Conservation (phyloP, 2,797 vertebrate genomes). For the Poeciliopsis paucimaculata region DNA sequence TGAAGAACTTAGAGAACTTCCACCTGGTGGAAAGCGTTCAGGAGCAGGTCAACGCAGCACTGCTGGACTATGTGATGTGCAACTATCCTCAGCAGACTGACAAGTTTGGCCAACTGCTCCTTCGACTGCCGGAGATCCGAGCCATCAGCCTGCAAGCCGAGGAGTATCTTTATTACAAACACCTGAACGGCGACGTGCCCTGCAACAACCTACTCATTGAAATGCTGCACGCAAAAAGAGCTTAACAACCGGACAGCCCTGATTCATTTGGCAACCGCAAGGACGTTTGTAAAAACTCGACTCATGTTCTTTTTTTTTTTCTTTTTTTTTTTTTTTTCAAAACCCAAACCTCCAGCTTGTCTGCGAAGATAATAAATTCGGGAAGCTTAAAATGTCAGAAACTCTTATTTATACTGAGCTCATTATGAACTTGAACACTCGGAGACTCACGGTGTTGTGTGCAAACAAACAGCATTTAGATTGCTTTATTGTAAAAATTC, state of each 20-base stretch:
- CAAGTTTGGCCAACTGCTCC: conserved; percentile 96
- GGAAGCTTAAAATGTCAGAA: conserved; percentile 23
- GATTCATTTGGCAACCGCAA: conserved; percentile 35
- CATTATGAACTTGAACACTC: conserved; percentile 31
- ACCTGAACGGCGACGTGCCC: conserved; percentile 98
- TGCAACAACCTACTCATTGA: conserved; percentile 99
- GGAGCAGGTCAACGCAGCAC: conserved; percentile 95
- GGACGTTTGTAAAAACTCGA: conserved; percentile 43
- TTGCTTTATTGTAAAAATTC: conserved; percentile 57
- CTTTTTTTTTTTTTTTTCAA: background rate
- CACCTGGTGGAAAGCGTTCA: conserved; percentile 97
- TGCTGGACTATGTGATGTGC: conserved; percentile 97
- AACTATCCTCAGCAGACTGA: conserved; percentile 98
- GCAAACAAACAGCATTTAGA: conserved; percentile 45
- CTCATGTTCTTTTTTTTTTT: conserved; percentile 24
- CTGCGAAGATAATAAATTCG: conserved; percentile 25
- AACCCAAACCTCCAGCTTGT: conserved; percentile 50
- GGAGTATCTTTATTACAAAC: conserved; percentile 99
- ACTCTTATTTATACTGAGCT: conserved; percentile 41
- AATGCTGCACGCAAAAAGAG: conserved; percentile 98
- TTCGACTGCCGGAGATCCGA: conserved; percentile 95
- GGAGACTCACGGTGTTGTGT: conserved; percentile 36
- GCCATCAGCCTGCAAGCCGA: conserved; percentile 98
- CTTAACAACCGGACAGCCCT: conserved; percentile 71
- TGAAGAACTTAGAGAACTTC: conserved; percentile 98